Evolutionary conservation across 2,888 invertebrate genomes (phyloP).

Genomic region (Ophion ellenae): DNA sequence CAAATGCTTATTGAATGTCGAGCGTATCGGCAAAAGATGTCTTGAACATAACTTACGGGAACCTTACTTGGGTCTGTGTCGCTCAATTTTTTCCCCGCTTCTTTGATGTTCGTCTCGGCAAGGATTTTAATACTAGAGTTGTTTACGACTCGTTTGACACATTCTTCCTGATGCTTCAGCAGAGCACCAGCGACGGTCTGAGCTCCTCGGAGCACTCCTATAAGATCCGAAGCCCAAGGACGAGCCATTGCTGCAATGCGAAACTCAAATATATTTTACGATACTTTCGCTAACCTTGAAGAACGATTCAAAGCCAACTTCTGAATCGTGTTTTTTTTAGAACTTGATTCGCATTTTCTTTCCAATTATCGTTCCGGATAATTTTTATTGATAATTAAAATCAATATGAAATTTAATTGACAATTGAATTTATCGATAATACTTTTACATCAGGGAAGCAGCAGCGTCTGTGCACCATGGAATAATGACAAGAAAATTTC

Average conservation of each 20-base stretch:
- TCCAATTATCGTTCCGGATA: not conserved
- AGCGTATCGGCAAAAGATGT: slow-evolving; percentile 16
- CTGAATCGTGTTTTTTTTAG: not conserved
- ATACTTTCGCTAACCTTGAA: not conserved
- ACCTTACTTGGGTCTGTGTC: slow-evolving; percentile 81
- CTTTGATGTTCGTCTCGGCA: slow-evolving; percentile 75
- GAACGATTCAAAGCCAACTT: not conserved
- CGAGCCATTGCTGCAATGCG: slow-evolving; percentile 76
- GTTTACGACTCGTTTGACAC: slow-evolving; percentile 87
- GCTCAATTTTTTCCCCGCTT: slow-evolving; percentile 72
- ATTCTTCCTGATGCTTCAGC: slow-evolving; percentile 87
- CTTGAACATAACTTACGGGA: slow-evolving; percentile 79
- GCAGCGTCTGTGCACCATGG: too few relatives aligned
- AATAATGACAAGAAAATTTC: too few relatives aligned
- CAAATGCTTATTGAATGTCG: slow-evolving; percentile 73
- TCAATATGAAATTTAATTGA: too few relatives aligned
- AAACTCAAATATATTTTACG: not conserved
- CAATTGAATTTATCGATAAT: too few relatives aligned
- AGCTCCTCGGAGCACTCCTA: slow-evolving; percentile 89
- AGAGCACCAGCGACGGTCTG: slow-evolving; percentile 89
- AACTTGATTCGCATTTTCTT: not conserved
- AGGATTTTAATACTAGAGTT: slow-evolving; percentile 88
- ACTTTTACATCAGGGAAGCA: too few relatives aligned
- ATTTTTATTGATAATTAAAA: not conserved
- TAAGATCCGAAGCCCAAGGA: slow-evolving; percentile 85